Evolutionary conservation across 1,140 invertebrate genomes (phyloP).

Genomic region (Nomia melanderi): DNA sequence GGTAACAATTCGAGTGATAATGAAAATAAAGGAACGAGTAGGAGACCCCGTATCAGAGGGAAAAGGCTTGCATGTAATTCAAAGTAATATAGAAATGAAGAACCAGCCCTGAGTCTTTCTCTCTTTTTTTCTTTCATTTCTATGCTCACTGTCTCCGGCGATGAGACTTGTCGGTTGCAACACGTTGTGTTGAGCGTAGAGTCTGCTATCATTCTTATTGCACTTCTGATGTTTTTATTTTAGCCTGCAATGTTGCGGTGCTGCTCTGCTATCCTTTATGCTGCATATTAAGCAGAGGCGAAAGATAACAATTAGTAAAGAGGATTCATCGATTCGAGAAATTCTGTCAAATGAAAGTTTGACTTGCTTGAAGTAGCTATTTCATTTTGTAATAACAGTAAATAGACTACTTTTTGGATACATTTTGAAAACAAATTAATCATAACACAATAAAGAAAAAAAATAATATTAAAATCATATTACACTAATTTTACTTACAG

Average conservation of each 20-base stretch:
- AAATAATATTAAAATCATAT: neutral
- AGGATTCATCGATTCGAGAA: constrained; percentile 50
- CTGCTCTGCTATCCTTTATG: constrained; percentile 78
- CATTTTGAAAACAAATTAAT: neutral
- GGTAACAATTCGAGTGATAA: constrained; percentile 54
- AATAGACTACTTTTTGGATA: neutral
- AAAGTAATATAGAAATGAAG: constrained; percentile 46
- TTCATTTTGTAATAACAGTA: constrained; percentile 20
- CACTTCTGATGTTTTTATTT: constrained; percentile 68
- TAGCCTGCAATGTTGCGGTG: constrained; percentile 73
- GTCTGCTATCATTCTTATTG: constrained; percentile 68
- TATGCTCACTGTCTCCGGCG: constrained; percentile 60
- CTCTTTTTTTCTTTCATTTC: constrained; percentile 33
- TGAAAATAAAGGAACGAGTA: constrained; percentile 54
- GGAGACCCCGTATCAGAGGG: constrained; percentile 49
- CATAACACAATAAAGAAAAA: neutral
- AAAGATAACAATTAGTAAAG: constrained; percentile 79
- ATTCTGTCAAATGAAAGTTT: constrained; percentile 45
- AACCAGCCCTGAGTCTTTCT: constrained; percentile 54
- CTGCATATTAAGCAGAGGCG: constrained; percentile 80
- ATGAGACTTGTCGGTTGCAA: constrained; percentile 60
- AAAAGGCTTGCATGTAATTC: constrained; percentile 57
- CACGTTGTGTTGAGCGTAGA: constrained; percentile 51
- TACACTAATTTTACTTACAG: neutral
- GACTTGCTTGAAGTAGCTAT: constrained; percentile 54